Evolutionary conservation across 2,888 invertebrate species (phyloP).

Genomic region (Therioaphis trifolii): DNA sequence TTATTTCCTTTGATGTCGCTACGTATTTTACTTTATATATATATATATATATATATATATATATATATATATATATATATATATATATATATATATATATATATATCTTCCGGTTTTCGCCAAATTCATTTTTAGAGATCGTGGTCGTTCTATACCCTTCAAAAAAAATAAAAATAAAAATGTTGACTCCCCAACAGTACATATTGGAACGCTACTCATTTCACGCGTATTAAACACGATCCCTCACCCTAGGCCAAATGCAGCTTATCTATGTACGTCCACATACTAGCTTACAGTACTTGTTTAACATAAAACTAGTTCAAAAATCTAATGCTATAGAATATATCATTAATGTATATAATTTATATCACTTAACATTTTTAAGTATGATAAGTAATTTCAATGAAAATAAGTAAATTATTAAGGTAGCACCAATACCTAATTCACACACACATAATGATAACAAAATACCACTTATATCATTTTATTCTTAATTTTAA

Average conservation of each 20-base stretch:
- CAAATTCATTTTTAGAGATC: conserved; percentile 36
- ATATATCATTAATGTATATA: not conserved
- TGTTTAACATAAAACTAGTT: conserved; percentile 7
- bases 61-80: not conserved
- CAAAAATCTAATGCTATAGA: not conserved
- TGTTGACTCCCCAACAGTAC: conserved; percentile 8
- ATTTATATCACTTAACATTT: too few relatives aligned
- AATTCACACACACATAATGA: too few relatives aligned
- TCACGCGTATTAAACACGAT: conserved; percentile 56
- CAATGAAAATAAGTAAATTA: too few relatives aligned
- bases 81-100: not conserved
- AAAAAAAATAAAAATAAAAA: too few relatives aligned
- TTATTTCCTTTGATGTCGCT: conserved; percentile 43
- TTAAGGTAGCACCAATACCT: too few relatives aligned
- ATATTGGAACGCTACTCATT: conserved; percentile 52
- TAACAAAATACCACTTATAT: too few relatives aligned
- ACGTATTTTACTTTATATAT: conserved; percentile 5
- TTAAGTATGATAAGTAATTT: too few relatives aligned
- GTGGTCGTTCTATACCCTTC: conserved; percentile 12
- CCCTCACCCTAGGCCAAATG: conserved; percentile 44
- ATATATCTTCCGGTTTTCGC: conserved; percentile 43
- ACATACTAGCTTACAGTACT: not conserved
- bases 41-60: not conserved
- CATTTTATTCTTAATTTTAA: too few relatives aligned
- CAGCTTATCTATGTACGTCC: conserved; percentile 41